phyloP scores from a whole-genome alignment of 2,113 vertebrate genomes.

The Cavia porcellus region DNA sequence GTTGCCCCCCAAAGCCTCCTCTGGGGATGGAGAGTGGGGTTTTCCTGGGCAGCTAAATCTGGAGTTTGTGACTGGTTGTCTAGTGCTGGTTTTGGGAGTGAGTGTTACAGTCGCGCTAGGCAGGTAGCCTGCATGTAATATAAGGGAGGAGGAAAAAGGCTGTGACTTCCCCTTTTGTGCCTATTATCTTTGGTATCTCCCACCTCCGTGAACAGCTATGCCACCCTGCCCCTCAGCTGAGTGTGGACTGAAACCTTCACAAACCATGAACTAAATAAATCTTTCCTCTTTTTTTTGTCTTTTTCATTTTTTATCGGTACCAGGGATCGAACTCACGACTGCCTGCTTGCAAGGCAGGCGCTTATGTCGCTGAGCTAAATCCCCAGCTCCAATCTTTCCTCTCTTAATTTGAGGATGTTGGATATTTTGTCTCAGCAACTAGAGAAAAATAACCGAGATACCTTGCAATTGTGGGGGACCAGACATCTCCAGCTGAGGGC shows the following conservation, averaged over 20 bases:
- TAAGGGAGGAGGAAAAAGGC: neutral
- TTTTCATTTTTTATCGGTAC: no score
- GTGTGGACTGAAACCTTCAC: neutral
- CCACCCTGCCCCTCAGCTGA: neutral
- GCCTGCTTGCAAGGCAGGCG: no score
- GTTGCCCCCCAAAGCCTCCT: neutral
- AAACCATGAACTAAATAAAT: neutral
- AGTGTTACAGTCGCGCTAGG: neutral
- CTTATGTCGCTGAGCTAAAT: no score
- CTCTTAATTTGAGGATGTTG: neutral
- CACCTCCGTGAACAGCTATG: neutral
- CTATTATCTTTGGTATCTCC: neutral
- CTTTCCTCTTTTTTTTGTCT: neutral
- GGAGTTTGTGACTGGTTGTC: neutral
- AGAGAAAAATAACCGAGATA: no score
- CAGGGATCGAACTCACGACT: no score
- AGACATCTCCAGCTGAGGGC: neutral
- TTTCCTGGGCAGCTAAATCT: neutral
- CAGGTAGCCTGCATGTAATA: neutral
- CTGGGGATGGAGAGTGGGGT: neutral
- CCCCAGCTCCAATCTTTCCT: neutral
- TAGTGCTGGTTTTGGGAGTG: neutral
- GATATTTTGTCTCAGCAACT: neutral
- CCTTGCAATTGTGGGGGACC: neutral
- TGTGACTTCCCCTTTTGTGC: neutral